Conservation (phyloP, 1,140 invertebrate species). For the Bathynomus jamesi region DNA sequence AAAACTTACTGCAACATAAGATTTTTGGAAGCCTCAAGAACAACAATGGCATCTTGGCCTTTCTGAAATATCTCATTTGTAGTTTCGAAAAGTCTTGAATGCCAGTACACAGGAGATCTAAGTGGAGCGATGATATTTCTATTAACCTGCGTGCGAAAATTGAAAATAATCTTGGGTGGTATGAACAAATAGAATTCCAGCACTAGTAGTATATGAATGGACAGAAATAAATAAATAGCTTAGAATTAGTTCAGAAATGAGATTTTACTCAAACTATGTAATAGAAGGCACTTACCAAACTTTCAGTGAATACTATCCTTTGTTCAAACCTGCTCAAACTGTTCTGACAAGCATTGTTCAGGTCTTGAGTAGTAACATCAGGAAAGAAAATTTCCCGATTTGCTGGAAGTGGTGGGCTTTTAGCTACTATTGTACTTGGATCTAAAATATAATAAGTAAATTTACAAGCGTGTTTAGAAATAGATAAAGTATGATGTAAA, state of each 20-base stretch:
- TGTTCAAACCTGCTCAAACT: background rate
- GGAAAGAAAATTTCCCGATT: background rate
- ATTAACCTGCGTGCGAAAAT: background rate
- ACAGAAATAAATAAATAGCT: too few species aligned
- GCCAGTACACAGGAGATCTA: constrained; percentile 42
- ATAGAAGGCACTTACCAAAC: background rate
- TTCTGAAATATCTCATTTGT: constrained; percentile 43
- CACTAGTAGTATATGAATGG: too few species aligned
- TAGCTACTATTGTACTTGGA: background rate
- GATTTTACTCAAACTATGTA: too few species aligned
- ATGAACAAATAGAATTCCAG: too few species aligned
- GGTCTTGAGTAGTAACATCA: background rate
- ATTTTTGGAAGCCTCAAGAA: constrained; percentile 43
- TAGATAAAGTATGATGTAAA: too few species aligned
- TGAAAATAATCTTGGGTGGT: background rate
- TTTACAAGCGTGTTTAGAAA: too few species aligned
- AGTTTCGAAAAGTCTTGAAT: constrained; percentile 47
- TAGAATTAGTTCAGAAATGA: too few species aligned
- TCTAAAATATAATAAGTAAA: too few species aligned
- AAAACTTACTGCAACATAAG: constrained; percentile 44
- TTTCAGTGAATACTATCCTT: background rate
- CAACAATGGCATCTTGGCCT: constrained; percentile 43
- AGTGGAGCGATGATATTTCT: constrained; percentile 42
- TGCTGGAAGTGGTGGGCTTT: background rate
- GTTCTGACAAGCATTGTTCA: background rate